A percentile compares a stretch with the other conserved stretches of the same genome.
These are phyloP conservation scores for Brachyistius frenatus DNA, from an alignment of 2,113 vertebrate species.

Conservation along the genomic window DNA sequence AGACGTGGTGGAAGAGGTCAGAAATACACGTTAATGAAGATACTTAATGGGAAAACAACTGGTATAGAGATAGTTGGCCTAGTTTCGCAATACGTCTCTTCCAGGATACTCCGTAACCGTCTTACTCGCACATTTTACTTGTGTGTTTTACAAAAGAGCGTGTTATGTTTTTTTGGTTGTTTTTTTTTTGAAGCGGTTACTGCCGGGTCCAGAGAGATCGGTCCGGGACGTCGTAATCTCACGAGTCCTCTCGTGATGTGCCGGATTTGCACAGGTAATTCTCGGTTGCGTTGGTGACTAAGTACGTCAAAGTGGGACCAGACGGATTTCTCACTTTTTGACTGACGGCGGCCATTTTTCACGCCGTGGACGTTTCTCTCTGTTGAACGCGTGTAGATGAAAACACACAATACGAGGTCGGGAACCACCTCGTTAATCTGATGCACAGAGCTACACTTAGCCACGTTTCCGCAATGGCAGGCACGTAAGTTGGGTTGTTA, in stretches of 20 bases:
- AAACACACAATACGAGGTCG: neutral
- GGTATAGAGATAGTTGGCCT: no score
- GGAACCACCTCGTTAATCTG: neutral
- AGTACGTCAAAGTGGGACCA: neutral
- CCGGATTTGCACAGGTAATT: no score
- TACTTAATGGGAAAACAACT: neutral
- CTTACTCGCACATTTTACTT: no score
- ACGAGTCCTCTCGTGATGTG: no score
- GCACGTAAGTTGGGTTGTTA: slow-evolving; percentile 28
- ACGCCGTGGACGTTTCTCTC: neutral
- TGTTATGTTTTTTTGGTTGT: no score
- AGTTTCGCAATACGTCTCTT: no score
- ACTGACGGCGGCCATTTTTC: neutral
- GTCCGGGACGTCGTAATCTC: no score
- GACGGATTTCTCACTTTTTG: neutral
- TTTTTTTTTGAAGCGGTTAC: no score
- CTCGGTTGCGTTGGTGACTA: neutral
- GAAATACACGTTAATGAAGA: neutral
- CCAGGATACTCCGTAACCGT: no score
- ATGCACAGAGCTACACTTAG: neutral
- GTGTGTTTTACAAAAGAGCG: no score
- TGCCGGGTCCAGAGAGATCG: no score
- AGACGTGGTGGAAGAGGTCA: neutral
- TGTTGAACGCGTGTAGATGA: neutral
- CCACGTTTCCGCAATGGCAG: neutral